These are phyloP conservation scores for Apotomis capreana DNA, from an alignment of 2,888 invertebrate species.

Conservation along the genomic window DNA sequence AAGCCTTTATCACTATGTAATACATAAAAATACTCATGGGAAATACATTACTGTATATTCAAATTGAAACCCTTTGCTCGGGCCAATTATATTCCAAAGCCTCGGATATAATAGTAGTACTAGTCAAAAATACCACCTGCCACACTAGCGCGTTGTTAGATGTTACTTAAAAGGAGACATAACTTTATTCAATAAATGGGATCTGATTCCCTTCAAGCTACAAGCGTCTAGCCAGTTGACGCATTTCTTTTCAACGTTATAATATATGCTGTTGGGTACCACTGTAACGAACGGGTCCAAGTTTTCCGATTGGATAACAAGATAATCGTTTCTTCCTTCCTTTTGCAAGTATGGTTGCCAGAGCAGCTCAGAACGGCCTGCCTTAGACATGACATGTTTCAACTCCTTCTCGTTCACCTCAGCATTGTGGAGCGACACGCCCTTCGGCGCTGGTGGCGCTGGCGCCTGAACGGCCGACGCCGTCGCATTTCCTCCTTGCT, in stretches of 20 bases:
- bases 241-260: conserved; percentile 67
- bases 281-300: conserved; percentile 64
- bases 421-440: not conserved
- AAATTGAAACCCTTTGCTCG: too few species aligned
- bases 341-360: conserved; percentile 60
- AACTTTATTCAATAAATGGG: conserved; percentile 56
- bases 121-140: not conserved
- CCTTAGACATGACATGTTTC: conserved; percentile 48
- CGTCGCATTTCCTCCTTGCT: not conserved
- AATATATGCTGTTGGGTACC: conserved; percentile 68
- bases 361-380: conserved; percentile 54
- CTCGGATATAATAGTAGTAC: not conserved
- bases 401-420: conserved; percentile 50
- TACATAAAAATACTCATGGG: too few species aligned
- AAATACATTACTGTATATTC: too few species aligned
- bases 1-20: too few species aligned
- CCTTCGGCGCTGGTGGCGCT: too few species aligned
- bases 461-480: too few species aligned
- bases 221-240: conserved; percentile 76
- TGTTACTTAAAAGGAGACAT: conserved; percentile 49
- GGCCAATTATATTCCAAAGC: too few species aligned
- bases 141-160: not conserved
- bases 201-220: conserved; percentile 61
- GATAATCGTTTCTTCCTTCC: conserved; percentile 62
- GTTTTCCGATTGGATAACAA: conserved; percentile 57